Base-by-base conservation (phyloP, 2,888 invertebrate genomes). In the Bombylius major region DNA sequence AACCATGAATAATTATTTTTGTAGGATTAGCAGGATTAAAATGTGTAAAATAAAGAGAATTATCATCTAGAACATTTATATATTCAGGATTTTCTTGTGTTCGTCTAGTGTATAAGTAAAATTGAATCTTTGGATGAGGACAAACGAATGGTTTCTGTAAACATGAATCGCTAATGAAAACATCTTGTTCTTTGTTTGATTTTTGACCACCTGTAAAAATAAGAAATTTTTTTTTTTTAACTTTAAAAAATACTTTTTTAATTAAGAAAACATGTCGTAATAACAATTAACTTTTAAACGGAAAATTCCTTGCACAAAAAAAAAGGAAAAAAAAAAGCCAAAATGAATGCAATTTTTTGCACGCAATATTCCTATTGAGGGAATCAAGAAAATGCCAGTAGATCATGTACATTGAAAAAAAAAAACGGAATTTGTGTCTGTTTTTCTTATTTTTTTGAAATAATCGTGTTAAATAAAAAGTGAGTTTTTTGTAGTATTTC, bases 1-100 rank as follows among this genome's bases (percentile, higher is more conserved):
- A 94, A 7, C 94, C 94, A 67, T 94, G 94, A 23, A 94, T 88
- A 50, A 95, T 83, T 32, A 95, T 79, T 76, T 94, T 94, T 6
- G 90, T 89, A 0, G 87, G 85, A 70, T 88, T 82, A 0, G 78
- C 79, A 0, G 83, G 79, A 71, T 92, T 87, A 71, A 90, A 94
- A 63, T 80, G 82, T 0, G 89, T 87, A 58, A 79, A 78, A 62
- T 82, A 82, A 32, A 93, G 72, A 0, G 89, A 86, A 45, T 84
- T 81, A 50, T 80, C 76, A 64, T 84, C 80, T 33, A 82, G 76
- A 0, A 88, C 85, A 67, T 90, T 81, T 51, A 91, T 65, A 8
- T 84, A 74, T 61, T 86, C 84, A 1, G 89, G 89, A 60, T 80
- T 77, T 57, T 83, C 79, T 76, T 89, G 89, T 0, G 89, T 89